Evolutionary conservation across 1,140 invertebrate species (phyloP), one percentile per base, ranked within the genome.

Genomic region (Drosophila seguyi): DNA sequence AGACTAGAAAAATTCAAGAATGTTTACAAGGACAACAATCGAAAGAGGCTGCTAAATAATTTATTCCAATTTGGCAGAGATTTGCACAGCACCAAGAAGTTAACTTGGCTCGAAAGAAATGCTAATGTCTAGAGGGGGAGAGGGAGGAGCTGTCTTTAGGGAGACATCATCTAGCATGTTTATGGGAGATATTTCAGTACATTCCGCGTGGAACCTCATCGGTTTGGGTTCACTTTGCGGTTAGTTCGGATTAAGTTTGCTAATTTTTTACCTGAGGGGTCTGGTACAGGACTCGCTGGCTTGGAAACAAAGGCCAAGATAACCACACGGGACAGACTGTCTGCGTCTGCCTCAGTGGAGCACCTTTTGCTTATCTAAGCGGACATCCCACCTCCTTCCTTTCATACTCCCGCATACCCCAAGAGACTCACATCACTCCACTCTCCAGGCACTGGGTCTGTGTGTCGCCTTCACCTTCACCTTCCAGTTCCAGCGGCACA

Each of bases 1-100:
- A 3, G 22, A 47, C 47, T 71, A 71, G 60, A 67, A 81, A 77
- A 71, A 52, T 75, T 42, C 41, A n/a, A 56, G 47, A 52, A 74
- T 71, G 69, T 67, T 75, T 71, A 67, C 41, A 47, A 52, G 57
- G 60, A 50, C 59, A 71, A 65, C 38, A 81, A 59, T 50, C 58
- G 72, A 73, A 65, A 68, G 62, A 79, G 75, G 52, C 76, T 83
- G 80, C 53, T 74, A 77, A 88, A 87, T 87, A 84, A 88, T 88
- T 88, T 80, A 88, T 88, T 83, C 63, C 79, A 83, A 88, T 83
- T 87, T 77, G 72, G 39, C 48, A 56, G 59, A 67, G 83, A 88
- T 88, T 87, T 79, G 41, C 58, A 6, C 55, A 63, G 41, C 57
- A 36, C 47, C 65, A 80, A 61, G 34, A 83, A 83, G 80, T 67